Conservation (phyloP, 2,113 vertebrate species). For the Pterocles gutturalis region DNA sequence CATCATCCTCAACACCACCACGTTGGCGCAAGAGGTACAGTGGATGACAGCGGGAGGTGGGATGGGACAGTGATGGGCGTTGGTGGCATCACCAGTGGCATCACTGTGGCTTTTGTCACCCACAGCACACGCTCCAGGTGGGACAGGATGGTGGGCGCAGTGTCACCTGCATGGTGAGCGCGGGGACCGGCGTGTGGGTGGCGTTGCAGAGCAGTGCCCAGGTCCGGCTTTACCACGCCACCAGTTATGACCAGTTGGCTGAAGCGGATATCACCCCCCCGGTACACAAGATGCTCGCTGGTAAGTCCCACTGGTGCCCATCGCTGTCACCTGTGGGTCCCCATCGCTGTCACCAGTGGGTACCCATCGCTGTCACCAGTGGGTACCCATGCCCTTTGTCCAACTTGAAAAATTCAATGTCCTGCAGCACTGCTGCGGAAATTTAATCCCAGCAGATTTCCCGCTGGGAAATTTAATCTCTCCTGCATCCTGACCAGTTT, state of each 20-base stretch:
- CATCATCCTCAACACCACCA: constrained; percentile 87
- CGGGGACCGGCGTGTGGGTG: constrained; percentile 91
- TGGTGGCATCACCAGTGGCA: fast-evolving
- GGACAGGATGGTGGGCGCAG: constrained; percentile 91
- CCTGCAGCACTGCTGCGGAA: not conserved
- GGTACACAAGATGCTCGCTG: constrained; percentile 98
- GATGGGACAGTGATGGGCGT: fast-evolving
- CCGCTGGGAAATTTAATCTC: fast-evolving
- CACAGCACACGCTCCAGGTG: constrained; percentile 89
- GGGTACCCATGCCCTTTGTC: fast-evolving
- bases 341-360: fast-evolving
- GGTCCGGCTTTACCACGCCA: constrained; percentile 91
- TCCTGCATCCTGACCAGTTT: not conserved
- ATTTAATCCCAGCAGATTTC: too few species aligned
- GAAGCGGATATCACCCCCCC: constrained; percentile 96
- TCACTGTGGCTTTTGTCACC: not conserved
- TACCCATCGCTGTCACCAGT: fast-evolving
- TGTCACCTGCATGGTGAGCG: constrained; percentile 93
- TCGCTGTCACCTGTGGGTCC: fast-evolving
- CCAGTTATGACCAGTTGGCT: constrained; percentile 89
- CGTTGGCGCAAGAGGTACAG: constrained; percentile 89
- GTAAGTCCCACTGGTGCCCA: constrained; percentile 56
- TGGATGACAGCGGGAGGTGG: fast-evolving
- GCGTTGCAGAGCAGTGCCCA: constrained; percentile 94
- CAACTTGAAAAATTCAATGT: fast-evolving